Percentiles rank a stretch among this genome's conserved stretches.
Conservation (phyloP, 2,797 vertebrate genomes). For the Eleutherodactylus coqui region DNA sequence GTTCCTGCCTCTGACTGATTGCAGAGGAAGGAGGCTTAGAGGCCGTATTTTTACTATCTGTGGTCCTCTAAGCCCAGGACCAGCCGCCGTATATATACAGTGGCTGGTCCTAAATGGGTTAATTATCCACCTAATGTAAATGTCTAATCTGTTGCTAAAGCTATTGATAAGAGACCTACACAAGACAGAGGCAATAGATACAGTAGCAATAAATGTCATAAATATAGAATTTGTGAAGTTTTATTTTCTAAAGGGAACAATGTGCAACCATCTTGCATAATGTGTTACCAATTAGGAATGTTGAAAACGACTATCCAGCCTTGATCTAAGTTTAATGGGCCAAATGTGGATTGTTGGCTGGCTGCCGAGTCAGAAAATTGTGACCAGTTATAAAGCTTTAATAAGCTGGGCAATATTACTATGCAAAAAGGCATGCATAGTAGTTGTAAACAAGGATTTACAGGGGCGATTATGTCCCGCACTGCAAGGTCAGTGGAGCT, state of each 20-base stretch:
- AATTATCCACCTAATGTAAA: constrained; percentile 10
- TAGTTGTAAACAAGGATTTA: background rate
- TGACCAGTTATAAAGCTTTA: background rate
- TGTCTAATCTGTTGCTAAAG: constrained; percentile 5
- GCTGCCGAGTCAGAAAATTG: constrained; percentile 6
- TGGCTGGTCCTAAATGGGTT: too few relatives aligned
- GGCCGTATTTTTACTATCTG: too few relatives aligned
- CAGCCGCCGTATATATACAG: too few relatives aligned
- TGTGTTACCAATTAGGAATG: constrained; percentile 43
- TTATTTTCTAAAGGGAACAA: constrained; percentile 59
- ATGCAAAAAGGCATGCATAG: background rate
- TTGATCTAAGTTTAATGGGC: constrained; percentile 30
- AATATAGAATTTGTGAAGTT: constrained; percentile 30
- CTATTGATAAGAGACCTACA: background rate
- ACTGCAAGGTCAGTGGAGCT: background rate
- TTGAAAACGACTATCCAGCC: constrained; percentile 13
- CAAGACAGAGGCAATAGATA: constrained; percentile 9
- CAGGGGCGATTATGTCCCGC: constrained; percentile 5
- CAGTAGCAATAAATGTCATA: constrained; percentile 8
- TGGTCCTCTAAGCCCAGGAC: too few relatives aligned
- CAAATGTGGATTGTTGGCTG: background rate
- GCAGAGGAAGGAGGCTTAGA: too few relatives aligned
- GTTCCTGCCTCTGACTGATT: too few relatives aligned
- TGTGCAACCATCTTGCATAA: constrained; percentile 24
- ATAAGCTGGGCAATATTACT: background rate